phyloP scores from a whole-genome alignment of 2,888 invertebrate species.

The Cyrtodaria siliqua region DNA sequence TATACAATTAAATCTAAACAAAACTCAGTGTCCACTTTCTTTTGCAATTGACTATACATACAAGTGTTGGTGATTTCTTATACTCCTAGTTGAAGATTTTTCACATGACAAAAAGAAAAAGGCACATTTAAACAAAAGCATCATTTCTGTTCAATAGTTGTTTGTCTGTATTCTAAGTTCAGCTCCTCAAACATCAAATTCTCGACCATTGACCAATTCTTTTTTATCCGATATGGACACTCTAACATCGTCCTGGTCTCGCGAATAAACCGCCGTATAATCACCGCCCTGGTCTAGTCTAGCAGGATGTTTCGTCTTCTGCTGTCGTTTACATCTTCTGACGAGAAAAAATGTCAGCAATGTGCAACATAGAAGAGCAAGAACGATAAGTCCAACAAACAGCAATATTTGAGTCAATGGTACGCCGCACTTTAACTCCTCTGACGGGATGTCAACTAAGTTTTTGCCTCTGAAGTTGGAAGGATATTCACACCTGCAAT shows the following conservation, averaged over 20 bases:
- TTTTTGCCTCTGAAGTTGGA: not conserved
- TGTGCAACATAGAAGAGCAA: not conserved
- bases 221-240: not conserved
- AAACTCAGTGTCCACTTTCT: too few relatives aligned
- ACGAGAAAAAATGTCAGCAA: not conserved
- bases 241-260: constrained; percentile 2
- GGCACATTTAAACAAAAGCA: too few relatives aligned
- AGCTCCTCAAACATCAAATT: constrained; percentile 13
- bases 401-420: not conserved
- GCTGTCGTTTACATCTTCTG: not conserved
- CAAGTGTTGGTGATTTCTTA: too few relatives aligned
- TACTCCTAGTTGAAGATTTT: too few relatives aligned
- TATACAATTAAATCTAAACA: too few relatives aligned
- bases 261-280: constrained; percentile 8
- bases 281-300: not conserved
- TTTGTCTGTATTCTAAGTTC: too few relatives aligned
- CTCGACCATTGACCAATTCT: not conserved
- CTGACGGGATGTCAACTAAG: not conserved
- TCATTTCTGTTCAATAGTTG: too few relatives aligned
- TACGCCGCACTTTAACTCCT: not conserved
- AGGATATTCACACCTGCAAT: not conserved
- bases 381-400: not conserved
- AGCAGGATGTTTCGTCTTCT: not conserved
- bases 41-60: too few relatives aligned
- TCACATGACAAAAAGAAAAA: too few relatives aligned